These are phyloP conservation scores for Cryptoblepharus egeriae DNA, from an alignment of 2,797 vertebrate genomes.

Conservation along the genomic window DNA sequence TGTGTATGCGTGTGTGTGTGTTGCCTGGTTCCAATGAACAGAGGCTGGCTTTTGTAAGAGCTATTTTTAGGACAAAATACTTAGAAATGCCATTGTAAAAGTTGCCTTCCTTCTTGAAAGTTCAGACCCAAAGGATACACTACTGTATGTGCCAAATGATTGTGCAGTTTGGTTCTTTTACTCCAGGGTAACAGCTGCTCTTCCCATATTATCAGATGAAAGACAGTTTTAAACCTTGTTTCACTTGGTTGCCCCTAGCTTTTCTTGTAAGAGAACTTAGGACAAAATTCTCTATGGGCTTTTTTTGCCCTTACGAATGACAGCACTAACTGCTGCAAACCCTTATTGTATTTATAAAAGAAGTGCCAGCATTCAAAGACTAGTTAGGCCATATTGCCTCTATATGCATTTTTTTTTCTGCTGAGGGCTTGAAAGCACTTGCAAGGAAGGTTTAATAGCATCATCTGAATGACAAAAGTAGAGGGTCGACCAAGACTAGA, in stretches of 20 bases:
- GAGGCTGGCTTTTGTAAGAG: background rate
- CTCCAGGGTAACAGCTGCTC: too few relatives aligned
- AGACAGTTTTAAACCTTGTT: background rate
- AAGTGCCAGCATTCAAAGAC: background rate
- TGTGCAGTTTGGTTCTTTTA: too few relatives aligned
- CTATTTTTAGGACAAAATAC: too few relatives aligned
- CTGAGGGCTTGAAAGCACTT: background rate
- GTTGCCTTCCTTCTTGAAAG: too few relatives aligned
- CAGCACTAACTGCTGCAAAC: background rate
- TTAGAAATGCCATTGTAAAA: too few relatives aligned
- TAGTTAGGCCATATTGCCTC: background rate
- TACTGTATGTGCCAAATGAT: too few relatives aligned
- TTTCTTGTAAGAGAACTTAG: background rate
- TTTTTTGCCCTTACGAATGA: background rate
- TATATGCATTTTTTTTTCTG: conserved; percentile 12
- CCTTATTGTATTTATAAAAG: background rate
- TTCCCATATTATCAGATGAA: background rate
- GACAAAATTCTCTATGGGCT: background rate
- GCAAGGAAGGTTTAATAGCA: conserved; percentile 27
- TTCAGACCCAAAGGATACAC: too few relatives aligned
- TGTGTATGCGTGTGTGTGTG: too few relatives aligned
- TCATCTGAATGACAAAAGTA: background rate
- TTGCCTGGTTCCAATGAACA: background rate
- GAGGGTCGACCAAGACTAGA: conserved; percentile 8
- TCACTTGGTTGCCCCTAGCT: background rate